Percentiles rank a stretch among this genome's conserved stretches.
phyloP scores from a whole-genome alignment of 2,888 invertebrate genomes.

The Cacoxenus indagator region DNA sequence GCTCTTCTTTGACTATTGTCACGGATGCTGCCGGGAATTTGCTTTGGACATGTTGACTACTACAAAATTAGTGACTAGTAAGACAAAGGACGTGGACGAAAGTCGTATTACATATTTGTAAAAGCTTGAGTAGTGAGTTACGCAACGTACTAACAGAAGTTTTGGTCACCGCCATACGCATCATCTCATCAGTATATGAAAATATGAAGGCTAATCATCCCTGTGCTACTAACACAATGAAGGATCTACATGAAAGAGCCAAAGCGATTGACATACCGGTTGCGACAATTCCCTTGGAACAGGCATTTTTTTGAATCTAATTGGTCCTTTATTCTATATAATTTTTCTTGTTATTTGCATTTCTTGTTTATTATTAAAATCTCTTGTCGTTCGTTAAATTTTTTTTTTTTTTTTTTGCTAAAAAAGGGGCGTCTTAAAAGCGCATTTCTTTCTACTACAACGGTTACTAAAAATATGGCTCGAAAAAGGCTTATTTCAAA shows the following conservation, averaged over 20 bases:
- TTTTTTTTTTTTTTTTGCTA: too few species aligned
- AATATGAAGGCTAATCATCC: conserved; percentile 62
- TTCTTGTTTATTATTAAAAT: too few species aligned
- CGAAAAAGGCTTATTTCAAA: too few species aligned
- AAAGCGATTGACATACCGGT: conserved; percentile 93
- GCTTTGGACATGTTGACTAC: conserved; percentile 82
- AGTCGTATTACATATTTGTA: conserved; percentile 75
- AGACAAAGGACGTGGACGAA: conserved; percentile 82
- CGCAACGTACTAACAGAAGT: conserved; percentile 89
- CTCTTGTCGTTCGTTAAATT: too few species aligned
- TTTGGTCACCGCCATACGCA: conserved; percentile 82
- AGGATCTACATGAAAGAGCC: conserved; percentile 84
- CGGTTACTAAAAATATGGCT: too few species aligned
- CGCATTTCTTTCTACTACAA: too few species aligned
- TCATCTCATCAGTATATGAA: conserved; percentile 73
- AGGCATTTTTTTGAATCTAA: too few species aligned
- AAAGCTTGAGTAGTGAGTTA: conserved; percentile 77
- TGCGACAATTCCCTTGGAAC: conserved; percentile 94
- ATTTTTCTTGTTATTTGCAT: too few species aligned
- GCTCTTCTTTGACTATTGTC: conserved; percentile 91
- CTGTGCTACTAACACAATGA: conserved; percentile 25
- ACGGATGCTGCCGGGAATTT: conserved; percentile 82
- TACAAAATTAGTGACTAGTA: conserved; percentile 85
- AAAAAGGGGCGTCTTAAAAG: too few species aligned
- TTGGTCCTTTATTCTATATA: too few species aligned